Percentiles rank a stretch among this genome's conserved stretches.
Evolutionary conservation across 2,113 vertebrate genomes (phyloP).

Genomic region (Crotalus viridis): DNA sequence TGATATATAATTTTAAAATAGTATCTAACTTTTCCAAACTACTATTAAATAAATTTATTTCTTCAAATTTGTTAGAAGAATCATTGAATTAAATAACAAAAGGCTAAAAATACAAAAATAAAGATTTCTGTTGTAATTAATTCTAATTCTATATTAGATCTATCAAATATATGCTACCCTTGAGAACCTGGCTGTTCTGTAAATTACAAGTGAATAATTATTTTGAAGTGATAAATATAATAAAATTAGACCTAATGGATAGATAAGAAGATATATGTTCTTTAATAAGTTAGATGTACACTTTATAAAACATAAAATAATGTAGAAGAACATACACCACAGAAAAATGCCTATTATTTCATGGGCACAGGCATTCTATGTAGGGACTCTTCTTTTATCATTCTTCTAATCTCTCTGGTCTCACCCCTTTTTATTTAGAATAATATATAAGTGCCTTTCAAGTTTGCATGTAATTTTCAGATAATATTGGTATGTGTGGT

Average conservation of each 20-base stretch:
- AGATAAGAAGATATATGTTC: neutral
- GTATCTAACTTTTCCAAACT: neutral
- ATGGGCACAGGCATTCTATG: neutral
- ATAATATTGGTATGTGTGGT: neutral
- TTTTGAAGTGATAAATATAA: neutral
- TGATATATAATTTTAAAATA: neutral
- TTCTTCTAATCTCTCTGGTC: neutral
- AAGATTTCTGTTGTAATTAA: neutral
- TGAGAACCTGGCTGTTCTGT: neutral
- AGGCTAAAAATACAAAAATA: neutral
- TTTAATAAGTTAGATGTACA: neutral
- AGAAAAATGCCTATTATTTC: neutral
- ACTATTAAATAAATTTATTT: neutral
- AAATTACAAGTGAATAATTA: neutral
- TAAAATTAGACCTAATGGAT: neutral
- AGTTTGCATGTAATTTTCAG: neutral
- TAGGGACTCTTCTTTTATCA: neutral
- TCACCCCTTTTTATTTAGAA: neutral
- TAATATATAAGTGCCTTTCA: neutral
- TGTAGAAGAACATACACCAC: neutral
- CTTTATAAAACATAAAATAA: neutral
- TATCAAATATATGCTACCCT: neutral
- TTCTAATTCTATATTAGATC: neutral
- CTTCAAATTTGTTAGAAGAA: neutral
- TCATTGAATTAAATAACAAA: neutral